These are phyloP conservation scores for Atherix ibis DNA, from an alignment of 2,888 invertebrate genomes.

Conservation along the genomic window DNA sequence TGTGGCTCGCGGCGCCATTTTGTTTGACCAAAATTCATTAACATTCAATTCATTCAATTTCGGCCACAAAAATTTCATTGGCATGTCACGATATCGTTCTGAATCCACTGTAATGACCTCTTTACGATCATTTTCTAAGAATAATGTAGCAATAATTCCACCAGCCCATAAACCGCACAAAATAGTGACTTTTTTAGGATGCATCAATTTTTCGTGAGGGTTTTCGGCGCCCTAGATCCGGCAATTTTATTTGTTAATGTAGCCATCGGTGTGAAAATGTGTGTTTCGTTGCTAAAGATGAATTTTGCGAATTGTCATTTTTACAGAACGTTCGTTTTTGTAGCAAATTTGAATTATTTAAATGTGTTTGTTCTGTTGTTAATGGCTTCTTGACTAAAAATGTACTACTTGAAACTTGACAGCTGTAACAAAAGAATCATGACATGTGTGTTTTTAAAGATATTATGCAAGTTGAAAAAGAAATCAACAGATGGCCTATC, in stretches of 20 bases:
- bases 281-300: not conserved
- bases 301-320: too few relatives aligned
- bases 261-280: not conserved
- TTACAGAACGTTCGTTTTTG: too few relatives aligned
- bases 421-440: too few relatives aligned
- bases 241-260: not conserved
- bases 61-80: conserved; percentile 11
- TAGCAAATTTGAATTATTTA: too few relatives aligned
- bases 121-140: conserved; percentile 3
- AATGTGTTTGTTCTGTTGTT: too few relatives aligned
- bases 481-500: too few relatives aligned
- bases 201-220: not conserved
- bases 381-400: too few relatives aligned
- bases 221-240: not conserved
- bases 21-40: conserved; percentile 32
- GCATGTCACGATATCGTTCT: not conserved
- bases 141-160: conserved; percentile 2
- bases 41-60: conserved; percentile 6
- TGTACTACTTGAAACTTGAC: too few relatives aligned
- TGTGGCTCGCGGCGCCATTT: conserved; percentile 9
- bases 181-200: not conserved
- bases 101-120: not conserved
- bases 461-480: too few relatives aligned
- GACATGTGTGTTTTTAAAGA: too few relatives aligned
- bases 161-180: not conserved